Percentiles rank a stretch among this genome's conserved stretches.
Evolutionary conservation across 1,140 invertebrate genomes (phyloP).

Genomic region (Caerostris darwini): DNA sequence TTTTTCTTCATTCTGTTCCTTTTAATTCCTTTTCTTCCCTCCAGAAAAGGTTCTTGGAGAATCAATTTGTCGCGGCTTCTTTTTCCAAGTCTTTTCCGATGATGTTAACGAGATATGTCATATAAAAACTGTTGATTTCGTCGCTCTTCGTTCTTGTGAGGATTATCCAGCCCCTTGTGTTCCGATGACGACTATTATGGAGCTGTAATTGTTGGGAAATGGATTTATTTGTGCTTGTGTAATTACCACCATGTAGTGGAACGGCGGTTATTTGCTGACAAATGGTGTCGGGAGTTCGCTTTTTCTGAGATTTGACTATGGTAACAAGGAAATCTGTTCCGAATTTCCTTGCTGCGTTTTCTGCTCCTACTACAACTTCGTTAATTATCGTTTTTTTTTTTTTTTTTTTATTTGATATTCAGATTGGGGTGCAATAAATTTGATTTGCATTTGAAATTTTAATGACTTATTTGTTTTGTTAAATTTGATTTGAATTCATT

Average conservation of each 20-base stretch:
- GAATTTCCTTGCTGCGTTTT: constrained; percentile 45
- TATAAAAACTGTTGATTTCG: constrained; percentile 67
- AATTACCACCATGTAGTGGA: background rate
- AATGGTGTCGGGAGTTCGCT: background rate
- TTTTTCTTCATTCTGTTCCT: background rate
- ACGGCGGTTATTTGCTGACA: background rate
- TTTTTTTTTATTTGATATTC: too few relatives aligned
- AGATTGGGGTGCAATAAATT: too few relatives aligned
- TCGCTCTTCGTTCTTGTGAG: background rate
- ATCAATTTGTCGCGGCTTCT: constrained; percentile 62
- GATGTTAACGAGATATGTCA: constrained; percentile 47
- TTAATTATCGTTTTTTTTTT: too few relatives aligned
- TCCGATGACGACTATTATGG: constrained; percentile 45
- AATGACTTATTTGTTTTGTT: too few relatives aligned
- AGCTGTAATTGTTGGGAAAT: constrained; percentile 27
- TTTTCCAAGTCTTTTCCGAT: background rate
- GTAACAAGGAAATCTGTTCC: background rate
- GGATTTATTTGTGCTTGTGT: constrained; percentile 54
- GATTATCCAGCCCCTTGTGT: background rate
- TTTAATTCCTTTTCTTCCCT: constrained; percentile 20
- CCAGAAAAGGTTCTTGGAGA: background rate
- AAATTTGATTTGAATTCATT: too few relatives aligned
- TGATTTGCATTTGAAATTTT: too few relatives aligned
- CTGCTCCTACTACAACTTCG: background rate
- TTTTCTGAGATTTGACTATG: background rate